These are phyloP conservation scores for Pyrgilauda ruficollis DNA, from an alignment of 2,113 vertebrate species.

Conservation along the genomic window DNA sequence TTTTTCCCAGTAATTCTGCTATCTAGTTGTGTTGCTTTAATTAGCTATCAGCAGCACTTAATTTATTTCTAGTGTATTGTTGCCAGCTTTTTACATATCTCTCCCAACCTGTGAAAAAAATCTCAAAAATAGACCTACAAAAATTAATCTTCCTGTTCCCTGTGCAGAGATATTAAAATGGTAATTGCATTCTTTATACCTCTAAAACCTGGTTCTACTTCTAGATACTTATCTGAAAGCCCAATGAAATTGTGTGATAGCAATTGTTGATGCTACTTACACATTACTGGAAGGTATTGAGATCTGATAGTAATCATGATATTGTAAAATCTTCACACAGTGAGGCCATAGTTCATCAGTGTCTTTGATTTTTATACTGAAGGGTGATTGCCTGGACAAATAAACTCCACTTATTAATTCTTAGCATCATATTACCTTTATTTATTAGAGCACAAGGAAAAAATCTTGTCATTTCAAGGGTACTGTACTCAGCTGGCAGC, in stretches of 20 bases:
- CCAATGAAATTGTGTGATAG: constrained; percentile 30
- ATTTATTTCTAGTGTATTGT: constrained; percentile 7
- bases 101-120: constrained; percentile 8
- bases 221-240: constrained; percentile 44
- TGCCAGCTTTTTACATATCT: neutral
- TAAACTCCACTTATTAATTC: neutral
- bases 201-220: constrained; percentile 2
- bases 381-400: neutral
- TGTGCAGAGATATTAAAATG: constrained; percentile 48
- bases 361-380: neutral
- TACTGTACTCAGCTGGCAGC: neutral
- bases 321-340: neutral
- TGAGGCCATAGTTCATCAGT: neutral
- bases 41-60: constrained; percentile 31
- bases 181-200: constrained; percentile 43
- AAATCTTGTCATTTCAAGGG: neutral
- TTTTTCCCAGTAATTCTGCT: neutral
- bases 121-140: constrained; percentile 32
- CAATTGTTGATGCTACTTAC: constrained; percentile 16
- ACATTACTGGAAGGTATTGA: neutral
- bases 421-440: neutral
- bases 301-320: neutral
- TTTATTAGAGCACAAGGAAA: neutral
- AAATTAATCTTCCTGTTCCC: constrained; percentile 47
- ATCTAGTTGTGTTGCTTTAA: neutral